Evolutionary conservation across 2,888 invertebrate species (phyloP), one percentile per base, ranked within the genome.

Genomic region (Troides helena): DNA sequence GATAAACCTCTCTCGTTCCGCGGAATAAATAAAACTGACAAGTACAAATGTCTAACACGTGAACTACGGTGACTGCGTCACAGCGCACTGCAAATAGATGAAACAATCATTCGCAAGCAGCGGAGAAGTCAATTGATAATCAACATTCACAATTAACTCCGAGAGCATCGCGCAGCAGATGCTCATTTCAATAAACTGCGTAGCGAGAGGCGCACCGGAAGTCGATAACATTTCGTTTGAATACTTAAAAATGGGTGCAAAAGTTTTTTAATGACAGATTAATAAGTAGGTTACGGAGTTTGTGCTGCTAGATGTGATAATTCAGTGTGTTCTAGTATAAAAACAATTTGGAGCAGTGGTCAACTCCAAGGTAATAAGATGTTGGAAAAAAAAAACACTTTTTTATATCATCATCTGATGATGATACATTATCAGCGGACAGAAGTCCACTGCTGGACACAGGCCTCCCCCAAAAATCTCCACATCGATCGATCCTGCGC

Each of bases 91-190:
- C 56, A 36, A 7, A 53, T 56, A 18, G 25, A 56, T 56, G 10
- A 12, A 53, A 18, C 63, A 63, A 53, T 63, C 53, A 56, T 69
- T 58, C 36, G 14, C 62, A 46, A 46, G 43, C 56, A 56, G 62
- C 62, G 14, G 57, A 58, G 57, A 57, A 65, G 69, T 65, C 69
- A 69, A 69, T 69, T 62, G 69, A 23, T 65, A 66, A 65, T 69
- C 46, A 50, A 65, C 65, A 18, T 69, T 53, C n/a, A 30, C 62
- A 69, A 69, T 69, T 36, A 69, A 14, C 57, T 58, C 21, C 39
- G 17, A 65, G 62, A 58, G 65, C 65, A 62, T n/a, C 12, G 59
- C 68, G 46, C n/a, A 36, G 25, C 39, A 61, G 25, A 57, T 36
- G 21, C 43, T 50, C 57, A 61, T 62, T 69, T 59, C 65, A 65